These are phyloP conservation scores for Tethea ocularis DNA, from an alignment of 2,888 invertebrate genomes.

Conservation along the genomic window DNA sequence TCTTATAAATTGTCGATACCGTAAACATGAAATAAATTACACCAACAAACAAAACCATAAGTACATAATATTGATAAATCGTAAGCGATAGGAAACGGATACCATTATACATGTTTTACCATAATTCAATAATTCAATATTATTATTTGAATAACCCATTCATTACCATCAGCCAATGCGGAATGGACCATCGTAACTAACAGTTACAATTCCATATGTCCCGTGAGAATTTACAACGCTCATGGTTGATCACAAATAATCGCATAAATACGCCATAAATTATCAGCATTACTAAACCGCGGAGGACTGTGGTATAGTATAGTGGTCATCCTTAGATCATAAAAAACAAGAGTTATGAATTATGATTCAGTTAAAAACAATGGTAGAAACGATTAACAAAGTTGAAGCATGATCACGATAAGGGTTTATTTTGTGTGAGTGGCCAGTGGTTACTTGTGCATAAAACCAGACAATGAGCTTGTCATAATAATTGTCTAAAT, in stretches of 20 bases:
- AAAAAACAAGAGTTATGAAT: background rate
- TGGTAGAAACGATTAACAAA: too few species aligned
- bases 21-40: background rate
- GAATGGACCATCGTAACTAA: slow-evolving; percentile 32
- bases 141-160: slow-evolving; percentile 37
- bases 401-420: too few species aligned
- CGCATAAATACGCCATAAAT: slow-evolving; percentile 62
- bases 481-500: too few species aligned
- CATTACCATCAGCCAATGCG: slow-evolving; percentile 27
- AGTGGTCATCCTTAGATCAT: slow-evolving; percentile 15
- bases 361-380: background rate
- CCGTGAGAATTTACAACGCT: slow-evolving; percentile 55
- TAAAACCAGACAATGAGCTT: too few species aligned
- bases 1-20: too few species aligned
- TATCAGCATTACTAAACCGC: slow-evolving; percentile 53
- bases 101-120: slow-evolving; percentile 14
- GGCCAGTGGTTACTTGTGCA: too few species aligned
- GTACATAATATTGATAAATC: background rate
- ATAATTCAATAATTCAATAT: slow-evolving; percentile 35
- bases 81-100: slow-evolving; percentile 13
- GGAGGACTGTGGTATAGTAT: slow-evolving; percentile 12
- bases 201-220: slow-evolving; percentile 26
- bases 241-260: slow-evolving; percentile 50
- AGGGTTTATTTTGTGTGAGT: too few species aligned
- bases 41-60: slow-evolving; percentile 4